A percentile compares a stretch with the other conserved stretches of the same genome.
These are phyloP conservation scores for Onthophagus taurus DNA, from an alignment of 1,140 invertebrate species.

Conservation along the genomic window DNA sequence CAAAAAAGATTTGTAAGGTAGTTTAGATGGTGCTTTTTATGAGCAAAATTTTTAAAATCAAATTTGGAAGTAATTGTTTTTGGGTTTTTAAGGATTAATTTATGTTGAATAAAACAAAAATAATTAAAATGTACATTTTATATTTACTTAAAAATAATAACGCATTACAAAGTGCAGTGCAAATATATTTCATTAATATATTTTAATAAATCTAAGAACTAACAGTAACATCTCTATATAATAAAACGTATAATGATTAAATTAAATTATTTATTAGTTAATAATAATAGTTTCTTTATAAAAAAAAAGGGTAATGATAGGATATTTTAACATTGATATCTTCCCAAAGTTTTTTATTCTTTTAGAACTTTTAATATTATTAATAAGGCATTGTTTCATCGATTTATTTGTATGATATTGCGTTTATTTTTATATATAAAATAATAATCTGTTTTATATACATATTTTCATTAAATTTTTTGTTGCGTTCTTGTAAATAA, in stretches of 20 bases:
- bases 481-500: constrained; percentile 24
- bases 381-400: too few species aligned
- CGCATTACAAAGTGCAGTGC: constrained; percentile 32
- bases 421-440: constrained; percentile 24
- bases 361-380: constrained; percentile 11
- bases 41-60: neutral
- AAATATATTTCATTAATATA: constrained; percentile 31
- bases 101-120: constrained; percentile 1
- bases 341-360: too few species aligned
- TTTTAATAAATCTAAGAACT: too few species aligned
- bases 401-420: constrained; percentile 24
- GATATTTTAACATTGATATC: too few species aligned
- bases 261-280: too few species aligned
- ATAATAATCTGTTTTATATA: constrained; percentile 26
- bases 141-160: constrained; percentile 29
- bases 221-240: constrained; percentile 29
- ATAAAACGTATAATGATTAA: too few species aligned
- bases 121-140: constrained; percentile 24
- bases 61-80: neutral
- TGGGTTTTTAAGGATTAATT: too few species aligned
- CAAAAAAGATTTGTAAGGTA: neutral
- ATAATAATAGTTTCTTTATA: too few species aligned
- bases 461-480: constrained; percentile 19
- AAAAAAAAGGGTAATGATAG: too few species aligned
- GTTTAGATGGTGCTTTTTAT: neutral